Conservation (phyloP, 2,888 invertebrate genomes). For the Nomada hirtipes region DNA sequence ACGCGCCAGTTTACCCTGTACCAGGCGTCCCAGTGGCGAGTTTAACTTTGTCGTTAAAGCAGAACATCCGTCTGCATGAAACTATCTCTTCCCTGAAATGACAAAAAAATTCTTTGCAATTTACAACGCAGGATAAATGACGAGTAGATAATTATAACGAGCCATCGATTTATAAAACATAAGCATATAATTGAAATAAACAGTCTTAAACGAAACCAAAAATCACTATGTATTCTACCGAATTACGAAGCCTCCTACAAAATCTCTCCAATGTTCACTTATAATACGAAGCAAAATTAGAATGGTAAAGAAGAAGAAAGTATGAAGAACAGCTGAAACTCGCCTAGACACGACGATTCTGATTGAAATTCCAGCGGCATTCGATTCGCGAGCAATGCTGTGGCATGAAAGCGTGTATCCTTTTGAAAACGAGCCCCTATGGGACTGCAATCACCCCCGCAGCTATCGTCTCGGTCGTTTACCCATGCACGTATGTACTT, state of each 20-base stretch:
- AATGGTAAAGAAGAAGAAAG: background rate
- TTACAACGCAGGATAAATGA: conserved; percentile 23
- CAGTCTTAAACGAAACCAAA: no score
- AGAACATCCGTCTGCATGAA: conserved; percentile 5
- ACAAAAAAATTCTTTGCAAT: conserved; percentile 24
- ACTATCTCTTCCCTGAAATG: background rate
- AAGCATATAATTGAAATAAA: background rate
- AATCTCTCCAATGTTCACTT: no score
- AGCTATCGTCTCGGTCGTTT: conserved; percentile 25
- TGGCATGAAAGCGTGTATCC: conserved; percentile 21
- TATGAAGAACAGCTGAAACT: background rate
- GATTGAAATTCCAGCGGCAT: conserved; percentile 11
- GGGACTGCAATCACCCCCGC: conserved; percentile 12
- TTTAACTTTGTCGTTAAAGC: conserved; percentile 28
- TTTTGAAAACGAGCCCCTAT: conserved; percentile 38
- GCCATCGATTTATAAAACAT: background rate
- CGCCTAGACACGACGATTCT: background rate
- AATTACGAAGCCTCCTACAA: no score
- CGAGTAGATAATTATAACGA: no score
- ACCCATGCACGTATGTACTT: conserved; percentile 28
- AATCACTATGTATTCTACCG: no score
- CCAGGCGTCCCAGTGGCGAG: background rate
- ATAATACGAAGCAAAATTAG: no score
- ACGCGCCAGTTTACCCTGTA: conserved; percentile 1
- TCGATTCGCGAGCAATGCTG: conserved; percentile 8